phyloP scores from a whole-genome alignment of 37 sponge, comb jelly and placozoan genomes.

The Amphimedon queenslandica region DNA sequence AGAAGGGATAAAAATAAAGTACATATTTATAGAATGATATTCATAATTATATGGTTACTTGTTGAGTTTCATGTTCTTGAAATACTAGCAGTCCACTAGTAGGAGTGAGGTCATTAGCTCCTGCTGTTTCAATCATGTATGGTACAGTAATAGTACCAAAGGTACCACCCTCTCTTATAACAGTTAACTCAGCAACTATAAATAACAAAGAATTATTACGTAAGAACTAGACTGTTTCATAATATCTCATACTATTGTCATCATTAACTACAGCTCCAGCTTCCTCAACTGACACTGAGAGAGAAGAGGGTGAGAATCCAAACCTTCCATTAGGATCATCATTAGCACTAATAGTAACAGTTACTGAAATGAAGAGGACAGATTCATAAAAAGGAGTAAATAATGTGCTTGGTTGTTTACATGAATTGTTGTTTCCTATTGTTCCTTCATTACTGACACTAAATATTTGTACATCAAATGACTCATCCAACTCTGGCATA shows the following conservation, averaged over 20 bases:
- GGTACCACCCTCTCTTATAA: constrained; percentile 45
- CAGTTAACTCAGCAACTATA: constrained; percentile 52
- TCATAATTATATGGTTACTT: constrained; percentile 5
- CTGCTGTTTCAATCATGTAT: constrained; percentile 35
- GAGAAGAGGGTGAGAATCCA: constrained; percentile 34
- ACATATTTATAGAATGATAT: not conserved
- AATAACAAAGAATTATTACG: not conserved
- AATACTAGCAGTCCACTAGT: constrained; percentile 12
- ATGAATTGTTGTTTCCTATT: no score
- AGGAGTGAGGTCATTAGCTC: constrained; percentile 1
- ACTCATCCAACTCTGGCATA: constrained; percentile 56
- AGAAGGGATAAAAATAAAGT: no score
- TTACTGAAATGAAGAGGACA: no score
- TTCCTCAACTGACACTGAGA: constrained; percentile 29
- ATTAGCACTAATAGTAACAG: constrained; percentile 57
- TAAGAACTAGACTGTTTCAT: not conserved
- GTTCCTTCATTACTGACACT: no score
- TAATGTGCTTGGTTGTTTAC: no score
- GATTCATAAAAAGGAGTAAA: no score
- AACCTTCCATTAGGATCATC: constrained; percentile 83
- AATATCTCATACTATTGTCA: constrained; percentile 34
- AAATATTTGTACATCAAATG: no score
- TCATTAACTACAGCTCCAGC: constrained; percentile 16
- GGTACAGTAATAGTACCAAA: constrained; percentile 63
- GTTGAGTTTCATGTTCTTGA: not conserved